Base-by-base conservation (phyloP, 92 coral and sea anemone genomes). In the Epizoanthus scotinus region DNA sequence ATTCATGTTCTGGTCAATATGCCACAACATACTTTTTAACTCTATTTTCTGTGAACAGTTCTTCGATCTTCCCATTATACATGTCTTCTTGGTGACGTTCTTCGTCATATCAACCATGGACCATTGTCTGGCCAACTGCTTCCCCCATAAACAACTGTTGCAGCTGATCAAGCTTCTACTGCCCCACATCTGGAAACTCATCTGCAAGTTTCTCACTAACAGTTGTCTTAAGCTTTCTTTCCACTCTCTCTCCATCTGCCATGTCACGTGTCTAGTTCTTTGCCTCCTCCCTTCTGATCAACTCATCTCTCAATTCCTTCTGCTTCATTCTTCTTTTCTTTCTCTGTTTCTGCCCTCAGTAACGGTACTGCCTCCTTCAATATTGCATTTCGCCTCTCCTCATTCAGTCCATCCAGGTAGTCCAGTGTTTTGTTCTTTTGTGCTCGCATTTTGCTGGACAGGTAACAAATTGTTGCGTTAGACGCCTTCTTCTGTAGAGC, bases 391-490 rank as follows among this genome's bases (percentile, higher is more conserved):
- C 27, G 22, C 27, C 65, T 59, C 65, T 59, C 65, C 27, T n/a
- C 22, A n/a, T n/a, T 20, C 27, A 20, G 22, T n/a, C 65, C 22
- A 25, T 59, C 65, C 27, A n/a, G 65, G 22, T 59, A n/a, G 24
- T 59, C 27, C 27, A 59, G 5, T 20, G 27, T 34, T 34, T 18
- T 47, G 42, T 67, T 67, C 73, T 24, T 36, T 36, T 36, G 42
- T 36, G 42, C 42, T 36, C 42, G 42, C 42, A 36, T 36, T 36
- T 36, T 36, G 13, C 14, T 6, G 9, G 73, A 67, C 42, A 67
- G 29, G 27, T 67, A 67, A 47, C 73, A 67, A 22, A 67, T 31
- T 24, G 73, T 67, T 34, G 73, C 73, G 42, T 67, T 67, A 22
- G 73, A 53, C 1, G 73, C 29, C 42, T 47, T 34, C 20, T 67